phyloP scores from a whole-genome alignment of 2,888 invertebrate genomes.

The Gisinianus flammeolus region DNA sequence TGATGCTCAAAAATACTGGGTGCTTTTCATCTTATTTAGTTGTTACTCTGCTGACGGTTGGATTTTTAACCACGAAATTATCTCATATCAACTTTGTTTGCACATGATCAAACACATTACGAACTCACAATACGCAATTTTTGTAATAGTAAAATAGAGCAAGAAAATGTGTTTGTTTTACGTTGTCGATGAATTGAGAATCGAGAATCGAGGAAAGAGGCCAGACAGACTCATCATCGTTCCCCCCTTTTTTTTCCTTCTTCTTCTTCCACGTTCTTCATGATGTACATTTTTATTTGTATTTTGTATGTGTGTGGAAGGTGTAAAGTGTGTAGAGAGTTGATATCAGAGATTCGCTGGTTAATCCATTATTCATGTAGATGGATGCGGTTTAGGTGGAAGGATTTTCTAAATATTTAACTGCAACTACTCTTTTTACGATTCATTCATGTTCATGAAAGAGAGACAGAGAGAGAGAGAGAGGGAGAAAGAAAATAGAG shows the following conservation, averaged over 20 bases:
- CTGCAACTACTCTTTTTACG: conserved; percentile 38
- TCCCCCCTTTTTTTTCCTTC: not conserved
- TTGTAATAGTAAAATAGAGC: no score
- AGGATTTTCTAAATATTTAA: conserved; percentile 56
- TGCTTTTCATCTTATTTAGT: no score
- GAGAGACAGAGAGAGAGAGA: no score
- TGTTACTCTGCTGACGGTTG: no score
- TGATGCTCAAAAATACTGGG: no score
- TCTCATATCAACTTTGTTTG: no score
- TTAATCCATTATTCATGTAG: conserved; percentile 51
- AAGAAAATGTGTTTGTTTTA: not conserved
- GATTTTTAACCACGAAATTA: no score
- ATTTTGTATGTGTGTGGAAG: not conserved
- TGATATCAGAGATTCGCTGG: conserved; percentile 23
- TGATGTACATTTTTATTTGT: not conserved
- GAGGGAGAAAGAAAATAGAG: not conserved
- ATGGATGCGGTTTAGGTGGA: conserved; percentile 52
- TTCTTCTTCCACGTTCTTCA: not conserved
- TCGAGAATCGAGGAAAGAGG: not conserved
- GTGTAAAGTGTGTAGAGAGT: not conserved
- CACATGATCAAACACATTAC: no score
- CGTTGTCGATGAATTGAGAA: not conserved
- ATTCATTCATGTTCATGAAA: conserved; percentile 31
- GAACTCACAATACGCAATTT: no score
- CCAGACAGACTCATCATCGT: not conserved